Percentiles rank a stretch among this genome's conserved stretches.
Conservation (phyloP, 2,888 invertebrate genomes). For the Andrena bucephala region DNA sequence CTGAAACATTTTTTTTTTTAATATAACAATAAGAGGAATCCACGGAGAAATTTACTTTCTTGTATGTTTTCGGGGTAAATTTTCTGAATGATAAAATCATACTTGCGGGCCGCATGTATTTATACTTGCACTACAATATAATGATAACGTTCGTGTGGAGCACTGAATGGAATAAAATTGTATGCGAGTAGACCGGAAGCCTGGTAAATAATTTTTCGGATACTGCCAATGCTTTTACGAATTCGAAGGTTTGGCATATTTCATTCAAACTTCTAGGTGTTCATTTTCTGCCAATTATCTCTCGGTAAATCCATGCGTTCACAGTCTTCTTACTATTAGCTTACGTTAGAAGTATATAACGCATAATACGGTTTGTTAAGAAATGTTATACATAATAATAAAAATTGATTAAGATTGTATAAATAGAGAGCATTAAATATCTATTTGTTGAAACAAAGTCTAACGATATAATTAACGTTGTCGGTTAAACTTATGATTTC, state of each 20-base stretch:
- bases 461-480: slow-evolving; percentile 54
- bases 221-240: slow-evolving; percentile 52
- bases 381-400: slow-evolving; percentile 74
- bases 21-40: slow-evolving; percentile 46
- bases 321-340: slow-evolving; percentile 61
- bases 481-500: slow-evolving; percentile 49
- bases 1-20: slow-evolving; percentile 31
- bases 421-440: slow-evolving; percentile 60
- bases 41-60: slow-evolving; percentile 31
- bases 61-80: slow-evolving; percentile 48
- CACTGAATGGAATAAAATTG: slow-evolving; percentile 24
- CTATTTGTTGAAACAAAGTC: slow-evolving; percentile 60
- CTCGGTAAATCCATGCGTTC: slow-evolving; percentile 56
- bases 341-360: slow-evolving; percentile 59
- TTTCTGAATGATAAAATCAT: slow-evolving; percentile 40
- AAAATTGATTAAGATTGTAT: slow-evolving; percentile 72
- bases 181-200: slow-evolving; percentile 32
- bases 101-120: slow-evolving; percentile 27
- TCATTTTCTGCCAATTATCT: slow-evolving; percentile 55
- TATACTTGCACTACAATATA: slow-evolving; percentile 34
- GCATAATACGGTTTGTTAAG: slow-evolving; percentile 69
- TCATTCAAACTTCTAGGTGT: slow-evolving; percentile 44
- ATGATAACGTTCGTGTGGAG: slow-evolving; percentile 25
- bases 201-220: slow-evolving; percentile 33
- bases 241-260: slow-evolving; percentile 31